Evolutionary conservation across 2,113 vertebrate species (phyloP).

Genomic region (Felis catus): DNA sequence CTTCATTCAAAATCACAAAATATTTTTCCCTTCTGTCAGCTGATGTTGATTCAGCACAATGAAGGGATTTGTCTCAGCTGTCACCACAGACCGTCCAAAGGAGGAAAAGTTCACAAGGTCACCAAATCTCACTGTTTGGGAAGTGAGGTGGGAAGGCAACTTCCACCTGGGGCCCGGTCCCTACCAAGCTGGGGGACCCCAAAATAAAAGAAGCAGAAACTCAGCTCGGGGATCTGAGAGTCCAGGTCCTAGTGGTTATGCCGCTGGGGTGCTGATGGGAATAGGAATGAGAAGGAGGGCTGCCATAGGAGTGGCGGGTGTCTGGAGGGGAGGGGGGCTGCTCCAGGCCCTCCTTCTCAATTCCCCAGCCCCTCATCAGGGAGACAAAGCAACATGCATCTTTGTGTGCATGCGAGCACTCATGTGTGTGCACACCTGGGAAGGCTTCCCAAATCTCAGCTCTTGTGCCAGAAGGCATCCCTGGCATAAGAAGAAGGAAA

Average conservation of each 20-base stretch:
- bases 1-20: conserved; percentile 23
- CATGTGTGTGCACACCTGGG: background rate
- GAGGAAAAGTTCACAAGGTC: background rate
- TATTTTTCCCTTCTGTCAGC: background rate
- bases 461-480: background rate
- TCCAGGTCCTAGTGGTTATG: background rate
- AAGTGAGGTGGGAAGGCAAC: background rate
- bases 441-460: background rate
- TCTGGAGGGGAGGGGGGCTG: background rate
- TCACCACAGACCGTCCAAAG: background rate
- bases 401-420: background rate
- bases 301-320: background rate
- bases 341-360: background rate
- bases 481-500: background rate
- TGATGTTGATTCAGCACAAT: background rate
- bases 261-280: background rate
- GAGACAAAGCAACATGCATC: background rate
- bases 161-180: background rate
- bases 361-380: background rate
- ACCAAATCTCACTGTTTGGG: background rate
- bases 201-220: background rate
- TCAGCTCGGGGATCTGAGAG: background rate
- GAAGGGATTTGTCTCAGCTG: background rate
- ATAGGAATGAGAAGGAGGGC: background rate
- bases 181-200: background rate